Conservation (phyloP, 2,888 invertebrate species). For the Spatulosminthurus flaviceps region DNA sequence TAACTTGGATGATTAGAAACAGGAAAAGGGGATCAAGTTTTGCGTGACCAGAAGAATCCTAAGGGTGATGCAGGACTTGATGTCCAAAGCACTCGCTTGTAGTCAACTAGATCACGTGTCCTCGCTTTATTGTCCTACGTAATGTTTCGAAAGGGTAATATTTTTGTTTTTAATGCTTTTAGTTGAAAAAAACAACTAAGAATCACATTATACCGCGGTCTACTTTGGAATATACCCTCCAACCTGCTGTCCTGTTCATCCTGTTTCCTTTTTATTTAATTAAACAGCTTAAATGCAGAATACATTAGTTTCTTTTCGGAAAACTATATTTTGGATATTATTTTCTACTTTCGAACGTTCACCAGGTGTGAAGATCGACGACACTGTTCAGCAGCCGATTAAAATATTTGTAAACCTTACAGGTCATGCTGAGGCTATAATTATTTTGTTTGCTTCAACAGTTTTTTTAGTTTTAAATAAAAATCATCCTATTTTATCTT, state of each 20-base stretch:
- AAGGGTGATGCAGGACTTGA: slow-evolving; percentile 44
- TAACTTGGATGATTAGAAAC: slow-evolving; percentile 38
- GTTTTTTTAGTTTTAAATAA: too few relatives aligned
- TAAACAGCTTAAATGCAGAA: too few relatives aligned
- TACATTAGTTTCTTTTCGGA: too few relatives aligned
- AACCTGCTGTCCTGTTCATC: neutral
- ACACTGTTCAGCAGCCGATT: too few relatives aligned
- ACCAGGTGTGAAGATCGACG: too few relatives aligned
- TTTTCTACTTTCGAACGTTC: too few relatives aligned
- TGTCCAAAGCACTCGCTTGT: slow-evolving; percentile 50
- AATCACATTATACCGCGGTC: neutral
- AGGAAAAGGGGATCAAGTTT: slow-evolving; percentile 46
- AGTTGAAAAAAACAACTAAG: neutral
- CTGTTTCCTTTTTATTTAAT: neutral
- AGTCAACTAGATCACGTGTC: slow-evolving; percentile 42
- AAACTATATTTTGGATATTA: too few relatives aligned
- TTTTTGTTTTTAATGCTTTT: slow-evolving; percentile 36
- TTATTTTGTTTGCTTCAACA: too few relatives aligned
- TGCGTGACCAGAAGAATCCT: slow-evolving; percentile 46
- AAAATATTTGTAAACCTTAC: too few relatives aligned
- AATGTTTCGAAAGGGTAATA: slow-evolving; percentile 37
- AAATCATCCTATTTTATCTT: too few relatives aligned
- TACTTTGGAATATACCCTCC: too few relatives aligned
- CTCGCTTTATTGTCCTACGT: slow-evolving; percentile 41
- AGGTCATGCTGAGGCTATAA: too few relatives aligned